Evolutionary conservation across 2,888 invertebrate genomes (phyloP).

Genomic region (Clitarchus hookeri): DNA sequence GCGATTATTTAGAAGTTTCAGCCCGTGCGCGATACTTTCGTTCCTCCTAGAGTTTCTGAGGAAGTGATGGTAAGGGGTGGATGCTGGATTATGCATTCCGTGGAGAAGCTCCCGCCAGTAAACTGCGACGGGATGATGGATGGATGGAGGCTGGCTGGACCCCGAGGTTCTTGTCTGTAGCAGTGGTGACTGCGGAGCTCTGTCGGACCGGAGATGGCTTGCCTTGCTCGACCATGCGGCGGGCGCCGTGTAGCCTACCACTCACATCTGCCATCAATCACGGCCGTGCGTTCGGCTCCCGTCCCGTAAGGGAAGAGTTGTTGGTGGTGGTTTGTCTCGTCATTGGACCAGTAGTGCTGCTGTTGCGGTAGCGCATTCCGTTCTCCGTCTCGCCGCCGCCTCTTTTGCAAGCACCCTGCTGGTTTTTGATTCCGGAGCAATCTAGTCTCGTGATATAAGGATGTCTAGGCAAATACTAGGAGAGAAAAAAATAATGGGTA

Average conservation of each 20-base stretch:
- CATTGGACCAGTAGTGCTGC: too few relatives aligned
- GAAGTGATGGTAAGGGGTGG: background rate
- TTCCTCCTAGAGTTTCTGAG: background rate
- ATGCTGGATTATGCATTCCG: slow-evolving; percentile 14
- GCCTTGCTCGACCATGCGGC: background rate
- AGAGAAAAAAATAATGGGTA: too few relatives aligned
- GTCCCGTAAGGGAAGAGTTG: background rate
- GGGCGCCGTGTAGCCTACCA: background rate
- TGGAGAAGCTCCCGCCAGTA: background rate
- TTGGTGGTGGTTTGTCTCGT: background rate
- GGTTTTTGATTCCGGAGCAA: too few relatives aligned
- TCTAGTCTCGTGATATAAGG: too few relatives aligned
- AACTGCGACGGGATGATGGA: background rate
- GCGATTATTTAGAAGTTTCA: background rate
- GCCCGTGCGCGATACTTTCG: background rate
- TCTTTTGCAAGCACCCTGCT: too few relatives aligned
- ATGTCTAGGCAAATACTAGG: too few relatives aligned
- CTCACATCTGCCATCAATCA: background rate
- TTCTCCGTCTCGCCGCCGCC: too few relatives aligned
- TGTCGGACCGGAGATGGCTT: too few relatives aligned
- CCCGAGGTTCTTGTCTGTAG: background rate
- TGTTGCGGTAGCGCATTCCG: too few relatives aligned
- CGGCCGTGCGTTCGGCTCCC: background rate
- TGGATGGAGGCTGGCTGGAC: background rate
- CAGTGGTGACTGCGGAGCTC: too few relatives aligned